Percentiles rank a stretch among this genome's conserved stretches.
phyloP scores from a whole-genome alignment of 23 tunicate genomes.

The Ciona savignyi region DNA sequence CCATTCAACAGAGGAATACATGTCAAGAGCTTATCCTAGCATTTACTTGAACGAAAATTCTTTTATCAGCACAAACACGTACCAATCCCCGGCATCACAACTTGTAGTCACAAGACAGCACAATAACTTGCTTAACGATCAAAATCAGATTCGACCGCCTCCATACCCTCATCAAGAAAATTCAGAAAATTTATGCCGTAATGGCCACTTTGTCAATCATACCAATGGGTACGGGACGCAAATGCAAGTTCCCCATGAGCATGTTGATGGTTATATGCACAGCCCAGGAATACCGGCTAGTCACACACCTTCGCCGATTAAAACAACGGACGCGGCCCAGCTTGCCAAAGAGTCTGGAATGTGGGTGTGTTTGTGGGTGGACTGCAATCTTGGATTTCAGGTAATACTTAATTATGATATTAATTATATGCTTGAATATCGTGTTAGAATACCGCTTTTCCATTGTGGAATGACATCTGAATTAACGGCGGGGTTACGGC shows the following conservation, averaged over 20 bases:
- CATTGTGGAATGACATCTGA: no score
- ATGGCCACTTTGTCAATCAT: background rate
- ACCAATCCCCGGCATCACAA: background rate
- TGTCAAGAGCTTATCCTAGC: background rate
- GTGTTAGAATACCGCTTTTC: background rate
- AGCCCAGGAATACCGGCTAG: background rate
- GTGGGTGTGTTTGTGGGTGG: conserved; percentile 78
- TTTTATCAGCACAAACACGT: background rate
- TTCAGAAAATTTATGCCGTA: no score
- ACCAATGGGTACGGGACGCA: background rate
- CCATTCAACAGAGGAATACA: background rate
- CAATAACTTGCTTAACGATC: background rate
- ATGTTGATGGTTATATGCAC: background rate
- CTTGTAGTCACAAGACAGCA: background rate
- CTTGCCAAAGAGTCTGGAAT: conserved; percentile 27
- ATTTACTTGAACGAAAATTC: background rate
- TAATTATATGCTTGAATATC: background rate
- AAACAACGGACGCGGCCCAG: background rate
- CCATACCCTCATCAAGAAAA: background rate
- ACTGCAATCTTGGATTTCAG: conserved; percentile 69
- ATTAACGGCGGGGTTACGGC: no score
- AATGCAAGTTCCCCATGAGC: background rate
- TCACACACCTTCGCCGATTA: conserved; percentile 16
- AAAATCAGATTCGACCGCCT: background rate
- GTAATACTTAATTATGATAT: conserved; percentile 9